These are phyloP conservation scores for Lasioglossum calceatum DNA, from an alignment of 2,888 invertebrate species.

Conservation along the genomic window DNA sequence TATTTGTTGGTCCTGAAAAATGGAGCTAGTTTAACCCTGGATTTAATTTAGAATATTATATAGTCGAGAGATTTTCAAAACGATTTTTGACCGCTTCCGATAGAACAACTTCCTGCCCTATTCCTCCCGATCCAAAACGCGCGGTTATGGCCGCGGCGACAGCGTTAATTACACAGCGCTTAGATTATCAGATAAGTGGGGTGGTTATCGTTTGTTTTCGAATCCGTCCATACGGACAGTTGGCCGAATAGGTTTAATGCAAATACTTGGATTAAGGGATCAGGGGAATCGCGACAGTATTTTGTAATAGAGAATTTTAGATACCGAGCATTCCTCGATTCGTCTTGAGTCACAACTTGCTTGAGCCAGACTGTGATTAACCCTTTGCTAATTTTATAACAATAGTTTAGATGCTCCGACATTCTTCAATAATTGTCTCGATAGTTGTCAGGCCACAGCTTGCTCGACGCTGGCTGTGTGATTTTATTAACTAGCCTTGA, in stretches of 20 bases:
- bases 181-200: background rate
- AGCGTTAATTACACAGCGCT: background rate
- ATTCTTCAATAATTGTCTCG: background rate
- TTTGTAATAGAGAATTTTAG: background rate
- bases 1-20: background rate
- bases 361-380: background rate
- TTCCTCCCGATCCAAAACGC: background rate
- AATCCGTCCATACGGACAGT: background rate
- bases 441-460: background rate
- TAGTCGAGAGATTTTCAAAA: background rate
- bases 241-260: background rate
- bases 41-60: background rate
- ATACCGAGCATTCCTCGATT: background rate
- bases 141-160: background rate
- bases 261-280: background rate
- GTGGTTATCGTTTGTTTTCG: conserved; percentile 5
- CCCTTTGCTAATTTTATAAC: background rate
- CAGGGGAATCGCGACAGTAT: background rate
- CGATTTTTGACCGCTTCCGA: background rate
- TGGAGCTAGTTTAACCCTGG: background rate
- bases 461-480: background rate
- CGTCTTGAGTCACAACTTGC: background rate
- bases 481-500: background rate
- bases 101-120: background rate
- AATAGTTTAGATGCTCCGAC: background rate